Evolutionary conservation across 2,797 vertebrate genomes (phyloP), one percentile per base, ranked within the genome.

Genomic region (Eospalax fontanierii): DNA sequence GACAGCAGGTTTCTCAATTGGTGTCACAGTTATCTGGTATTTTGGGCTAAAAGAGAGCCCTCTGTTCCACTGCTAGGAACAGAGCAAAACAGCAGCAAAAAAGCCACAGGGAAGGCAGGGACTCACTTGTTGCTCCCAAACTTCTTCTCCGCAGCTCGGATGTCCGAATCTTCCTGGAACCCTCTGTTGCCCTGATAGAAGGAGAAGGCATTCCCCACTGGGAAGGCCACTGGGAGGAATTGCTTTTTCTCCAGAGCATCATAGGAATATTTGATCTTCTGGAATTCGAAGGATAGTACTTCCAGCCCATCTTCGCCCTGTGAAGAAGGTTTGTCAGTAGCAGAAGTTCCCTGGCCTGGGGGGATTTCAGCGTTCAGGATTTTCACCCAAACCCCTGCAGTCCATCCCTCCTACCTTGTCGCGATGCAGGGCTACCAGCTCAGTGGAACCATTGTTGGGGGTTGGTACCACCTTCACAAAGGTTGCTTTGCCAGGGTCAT

Each of bases 391-490:
- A 26, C 9, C 57, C n/a, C 63, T 1, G 33, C 40, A 15, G 54
- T 15, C 0, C 9, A 54, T 82, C 87, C 99, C 98, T 91, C 99
- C 99, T 98, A 99, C 99, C 99, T 98, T 98, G 87, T 99, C 99
- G 57, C 99, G 98, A 87, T 99, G 99, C 33, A 99, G 98, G 0
- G 98, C 97, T 97, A 99, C 99, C 0, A 99, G 98, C 89, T 99
- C 99, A 0, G 98, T 99, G 38, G 99, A 99, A 63, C 99, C 99
- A 0, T 99, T 99, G 97, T 99, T 99, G 6, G 99, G 99, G 4
- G 99, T 99, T 0, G 99, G 99, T 84, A 99, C 98, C 22, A 99
- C 99, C 97, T 99, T 99, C 63, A 99, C 99, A 78, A 99, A 97
- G 0, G 98, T 99, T 6, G 99, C 99, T 97, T 99, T 99, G 61